Evolutionary conservation across 1,140 invertebrate genomes (phyloP).

Genomic region (Eumaeus atala): DNA sequence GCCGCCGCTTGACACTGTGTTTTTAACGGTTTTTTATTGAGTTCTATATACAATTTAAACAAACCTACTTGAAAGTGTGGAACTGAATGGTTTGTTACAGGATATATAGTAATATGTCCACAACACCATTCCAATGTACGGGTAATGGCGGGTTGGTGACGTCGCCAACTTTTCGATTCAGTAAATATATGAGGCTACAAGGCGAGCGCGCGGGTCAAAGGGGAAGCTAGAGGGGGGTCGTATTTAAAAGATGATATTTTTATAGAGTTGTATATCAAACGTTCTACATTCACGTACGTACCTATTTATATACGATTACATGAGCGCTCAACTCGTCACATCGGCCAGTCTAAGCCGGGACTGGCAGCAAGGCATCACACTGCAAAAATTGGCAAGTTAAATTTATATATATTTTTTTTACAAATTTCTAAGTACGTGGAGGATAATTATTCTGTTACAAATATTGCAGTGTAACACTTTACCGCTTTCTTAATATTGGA

Average conservation of each 20-base stretch:
- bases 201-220: no score
- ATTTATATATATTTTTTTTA: not conserved
- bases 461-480: constrained; percentile 5
- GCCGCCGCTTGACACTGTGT: no score
- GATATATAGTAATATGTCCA: no score
- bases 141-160: no score
- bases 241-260: no score
- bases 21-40: no score
- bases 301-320: constrained; percentile 3
- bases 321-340: not conserved
- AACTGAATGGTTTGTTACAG: not conserved
- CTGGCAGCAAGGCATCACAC: constrained; percentile 10
- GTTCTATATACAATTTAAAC: not conserved
- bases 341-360: not conserved
- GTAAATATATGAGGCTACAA: no score
- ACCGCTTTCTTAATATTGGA: not conserved
- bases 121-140: no score
- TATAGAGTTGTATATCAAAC: not conserved
- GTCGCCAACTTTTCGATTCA: no score
- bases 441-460: no score
- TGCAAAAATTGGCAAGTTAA: not conserved
- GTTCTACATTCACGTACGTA: constrained; percentile 9
- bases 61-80: constrained; percentile 9
- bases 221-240: no score
- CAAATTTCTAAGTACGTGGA: no score